Evolutionary conservation across 2,797 vertebrate species (phyloP).

Genomic region (Garrulus glandarius): DNA sequence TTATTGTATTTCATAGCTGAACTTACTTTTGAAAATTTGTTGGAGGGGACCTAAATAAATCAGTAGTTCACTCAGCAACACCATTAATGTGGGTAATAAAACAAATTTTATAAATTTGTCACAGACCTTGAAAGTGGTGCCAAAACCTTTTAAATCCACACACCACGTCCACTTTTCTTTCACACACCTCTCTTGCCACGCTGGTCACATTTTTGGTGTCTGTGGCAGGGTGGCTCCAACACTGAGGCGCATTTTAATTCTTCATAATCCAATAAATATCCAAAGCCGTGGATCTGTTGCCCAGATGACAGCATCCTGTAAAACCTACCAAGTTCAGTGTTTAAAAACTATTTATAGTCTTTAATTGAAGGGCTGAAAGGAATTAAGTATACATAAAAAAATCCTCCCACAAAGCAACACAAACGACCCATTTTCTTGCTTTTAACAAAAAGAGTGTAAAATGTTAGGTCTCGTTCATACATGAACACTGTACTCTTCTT

Average conservation of each 20-base stretch:
- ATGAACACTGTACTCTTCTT: neutral
- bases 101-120: conserved; percentile 21
- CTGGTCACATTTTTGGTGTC: neutral
- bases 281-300: neutral
- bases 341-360: neutral
- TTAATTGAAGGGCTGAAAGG: neutral
- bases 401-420: neutral
- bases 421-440: neutral
- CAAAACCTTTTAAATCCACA: neutral
- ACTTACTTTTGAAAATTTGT: conserved; percentile 2
- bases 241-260: neutral
- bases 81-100: conserved; percentile 37
- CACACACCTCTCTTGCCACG: neutral
- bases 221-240: neutral
- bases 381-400: neutral
- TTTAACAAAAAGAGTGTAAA: neutral
- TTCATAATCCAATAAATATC: neutral
- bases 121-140: neutral
- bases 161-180: neutral
- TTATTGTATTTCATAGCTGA: conserved; percentile 30
- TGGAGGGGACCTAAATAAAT: conserved; percentile 30
- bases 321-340: neutral
- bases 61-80: conserved; percentile 15
- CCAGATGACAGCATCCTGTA: conserved; percentile 3
- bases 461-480: neutral